Base-by-base conservation (phyloP, 2,113 vertebrate species). In the Astatoreochromis straeleni region DNA sequence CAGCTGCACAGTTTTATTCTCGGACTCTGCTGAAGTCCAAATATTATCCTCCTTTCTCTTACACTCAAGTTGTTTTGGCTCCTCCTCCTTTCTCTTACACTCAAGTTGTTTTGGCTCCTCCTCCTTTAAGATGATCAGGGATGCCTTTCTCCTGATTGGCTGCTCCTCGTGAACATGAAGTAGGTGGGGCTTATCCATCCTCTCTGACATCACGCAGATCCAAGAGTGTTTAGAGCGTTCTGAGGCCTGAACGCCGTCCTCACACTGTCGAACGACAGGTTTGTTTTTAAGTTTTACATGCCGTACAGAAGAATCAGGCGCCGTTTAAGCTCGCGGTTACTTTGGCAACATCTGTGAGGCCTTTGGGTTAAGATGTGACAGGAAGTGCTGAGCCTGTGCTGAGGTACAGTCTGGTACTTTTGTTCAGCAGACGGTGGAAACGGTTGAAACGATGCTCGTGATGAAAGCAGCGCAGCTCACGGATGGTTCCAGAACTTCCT, bases 171-270 rank as follows among this genome's bases (percentile, higher is more conserved):
- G 6, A 75, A 75, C 70, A 19, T 29, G 42, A 75, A 75, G 9
- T 29, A 26, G 21, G 40, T 17, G 4, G 68, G 21, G 21, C 40
- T 47, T 47, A 75, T 26, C 38, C 12, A 14, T 14, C 7, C n/a
- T 45, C 0, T 73, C 8, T 75, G 68, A 29, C 21, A 75, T 75
- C 42, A 31, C 42, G 0, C 40, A 31, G 4, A 49, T 19, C 68
- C 40, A 29, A 10, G 68, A 29, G 68, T 11, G 68, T 73, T 45
- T 2, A 10, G 21, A 17, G 9, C 14, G 4, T 5, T 58, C 26
- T 31, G 26, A 31, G 57, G 55, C 55, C 57, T 2, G 26, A 58
- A 0, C 14, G 5, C 13, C 0, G 4, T 10, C 0, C 38, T 26
- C 13, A 45, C 38, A 26, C 38, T 45, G 29, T 60, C 5, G 16